Evolutionary conservation across 2,888 invertebrate species (phyloP), one percentile per base, ranked within the genome.

Genomic region (Stenolophus ochropezus): DNA sequence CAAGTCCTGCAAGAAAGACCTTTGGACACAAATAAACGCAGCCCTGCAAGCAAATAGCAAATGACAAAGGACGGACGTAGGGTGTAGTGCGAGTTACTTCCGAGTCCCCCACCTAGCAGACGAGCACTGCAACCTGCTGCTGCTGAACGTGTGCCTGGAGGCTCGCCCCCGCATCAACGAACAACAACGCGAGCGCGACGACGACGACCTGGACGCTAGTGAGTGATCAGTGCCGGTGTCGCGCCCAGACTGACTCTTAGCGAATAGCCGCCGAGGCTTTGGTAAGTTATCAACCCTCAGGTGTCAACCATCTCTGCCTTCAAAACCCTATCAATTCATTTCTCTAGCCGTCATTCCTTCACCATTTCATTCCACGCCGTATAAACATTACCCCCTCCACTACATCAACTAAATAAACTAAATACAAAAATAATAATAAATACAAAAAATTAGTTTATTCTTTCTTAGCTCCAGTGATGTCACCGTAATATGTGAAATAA

Each of bases 1-100:
- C 33, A 98, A 98, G 89, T 97, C 97, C 16, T 98, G 98, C 91
- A 98, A 98, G 90, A 98, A 98, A 90, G 98, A 98, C 87, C 92
- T 98, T 82, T 98, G 98, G 98, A 94, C 96, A 86, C 96, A 97
- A 90, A 96, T 98, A 87, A 97, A 97, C 88, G 94, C 95, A 83
- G 96, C 96, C 71, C 91, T 97, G 33, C 96, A 96, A 90, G 94
- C 94, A 87, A 96, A 94, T 91, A 94, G 94, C 90, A 96, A 96
- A 96, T 96, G 96, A 96, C 96, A 96, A 93, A 95, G 95, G 95
- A 90, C 92, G 89, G 94, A 89, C 82, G 84, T 87, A 86, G 87
- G 87, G 83, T 85, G 83, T 86, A 86, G 87, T 85, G 85, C 84
- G 85, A 86, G 86, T 83, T 84, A 83, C 75, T 84, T 83, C 83